These are phyloP conservation scores for Mesorhabditis spiculigera DNA, from an alignment of 2,888 invertebrate genomes.

Conservation along the genomic window DNA sequence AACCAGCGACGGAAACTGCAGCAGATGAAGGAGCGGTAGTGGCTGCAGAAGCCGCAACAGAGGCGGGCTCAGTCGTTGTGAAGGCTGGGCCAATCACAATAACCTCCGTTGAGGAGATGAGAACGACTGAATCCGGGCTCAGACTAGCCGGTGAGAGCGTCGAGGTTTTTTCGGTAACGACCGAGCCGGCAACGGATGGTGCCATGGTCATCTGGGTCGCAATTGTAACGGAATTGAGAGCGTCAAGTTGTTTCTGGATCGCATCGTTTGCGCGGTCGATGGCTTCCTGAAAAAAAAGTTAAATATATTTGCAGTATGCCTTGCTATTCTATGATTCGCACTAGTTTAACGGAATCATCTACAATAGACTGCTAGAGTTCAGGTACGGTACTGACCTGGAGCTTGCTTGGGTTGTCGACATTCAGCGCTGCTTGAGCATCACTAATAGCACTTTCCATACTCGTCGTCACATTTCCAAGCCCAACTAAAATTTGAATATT, in stretches of 20 bases:
- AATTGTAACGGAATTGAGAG: neutral
- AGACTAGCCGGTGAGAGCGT: neutral
- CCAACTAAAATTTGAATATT: too few relatives aligned
- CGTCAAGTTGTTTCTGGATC: neutral
- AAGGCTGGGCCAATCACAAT: neutral
- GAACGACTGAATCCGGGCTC: neutral
- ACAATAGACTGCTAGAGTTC: too few relatives aligned
- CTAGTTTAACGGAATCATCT: too few relatives aligned
- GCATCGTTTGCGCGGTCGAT: neutral
- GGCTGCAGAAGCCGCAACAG: conserved; percentile 3
- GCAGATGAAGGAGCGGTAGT: neutral
- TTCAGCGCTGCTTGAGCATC: too few relatives aligned
- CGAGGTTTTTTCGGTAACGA: neutral
- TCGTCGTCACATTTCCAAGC: too few relatives aligned
- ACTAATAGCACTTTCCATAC: too few relatives aligned
- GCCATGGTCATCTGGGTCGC: neutral
- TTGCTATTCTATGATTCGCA: too few relatives aligned
- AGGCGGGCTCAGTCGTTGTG: neutral
- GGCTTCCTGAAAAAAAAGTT: neutral
- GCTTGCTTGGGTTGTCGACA: too few relatives aligned
- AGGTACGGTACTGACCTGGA: too few relatives aligned
- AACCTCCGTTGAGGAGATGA: neutral
- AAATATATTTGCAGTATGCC: too few relatives aligned
- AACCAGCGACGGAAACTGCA: neutral
- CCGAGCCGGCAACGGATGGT: neutral